Conservation (phyloP, 2,888 invertebrate genomes). For the Vesta saturnalis region DNA sequence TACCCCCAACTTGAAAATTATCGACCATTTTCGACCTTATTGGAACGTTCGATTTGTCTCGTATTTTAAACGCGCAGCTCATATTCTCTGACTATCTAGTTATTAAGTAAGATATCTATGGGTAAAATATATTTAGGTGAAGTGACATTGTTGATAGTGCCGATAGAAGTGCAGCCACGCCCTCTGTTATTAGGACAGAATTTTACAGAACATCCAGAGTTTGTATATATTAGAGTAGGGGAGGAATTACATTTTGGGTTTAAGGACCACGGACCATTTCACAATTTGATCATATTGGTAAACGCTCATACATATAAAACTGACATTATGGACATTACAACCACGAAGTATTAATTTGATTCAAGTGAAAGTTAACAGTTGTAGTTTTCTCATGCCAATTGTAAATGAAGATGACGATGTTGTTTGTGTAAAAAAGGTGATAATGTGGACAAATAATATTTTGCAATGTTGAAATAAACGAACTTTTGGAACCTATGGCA, state of each 20-base stretch:
- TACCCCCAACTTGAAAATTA: too few relatives aligned
- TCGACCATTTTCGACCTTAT: too few relatives aligned
- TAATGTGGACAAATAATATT: neutral
- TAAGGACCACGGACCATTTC: neutral
- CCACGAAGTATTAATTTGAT: neutral
- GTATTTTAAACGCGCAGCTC: too few relatives aligned
- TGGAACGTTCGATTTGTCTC: too few relatives aligned
- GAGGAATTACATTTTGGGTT: neutral
- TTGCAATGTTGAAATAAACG: neutral
- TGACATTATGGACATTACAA: too few relatives aligned
- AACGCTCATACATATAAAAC: neutral
- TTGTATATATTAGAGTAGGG: neutral
- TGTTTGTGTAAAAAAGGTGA: neutral
- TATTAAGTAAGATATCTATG: too few relatives aligned
- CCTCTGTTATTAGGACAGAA: neutral
- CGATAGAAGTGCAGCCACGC: neutral
- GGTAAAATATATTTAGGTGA: too few relatives aligned
- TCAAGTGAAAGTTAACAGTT: neutral
- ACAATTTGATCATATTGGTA: neutral
- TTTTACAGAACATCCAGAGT: neutral
- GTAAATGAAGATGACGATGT: neutral
- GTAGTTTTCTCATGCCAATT: neutral
- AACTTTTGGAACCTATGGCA: too few relatives aligned
- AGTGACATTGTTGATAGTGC: too few relatives aligned
- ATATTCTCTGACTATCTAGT: too few relatives aligned